These are phyloP conservation scores for Sorex fumeus DNA, from an alignment of 2,113 vertebrate genomes.

Conservation along the genomic window DNA sequence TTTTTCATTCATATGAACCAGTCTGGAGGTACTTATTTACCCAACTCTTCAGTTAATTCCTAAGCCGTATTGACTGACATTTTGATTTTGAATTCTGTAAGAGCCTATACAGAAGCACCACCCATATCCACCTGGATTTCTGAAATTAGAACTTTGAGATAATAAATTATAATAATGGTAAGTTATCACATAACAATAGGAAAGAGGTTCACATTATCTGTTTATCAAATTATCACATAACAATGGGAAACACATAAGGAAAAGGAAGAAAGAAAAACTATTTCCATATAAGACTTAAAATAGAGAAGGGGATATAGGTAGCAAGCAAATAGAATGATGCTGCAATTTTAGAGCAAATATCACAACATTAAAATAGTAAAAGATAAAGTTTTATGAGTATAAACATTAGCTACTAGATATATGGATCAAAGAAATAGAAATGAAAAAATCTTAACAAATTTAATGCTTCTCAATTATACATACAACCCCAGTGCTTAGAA, in stretches of 20 bases:
- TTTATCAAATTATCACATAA: background rate
- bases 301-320: background rate
- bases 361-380: background rate
- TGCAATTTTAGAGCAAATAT: background rate
- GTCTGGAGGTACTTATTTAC: background rate
- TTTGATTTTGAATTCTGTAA: conserved; percentile 7
- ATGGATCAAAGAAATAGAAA: background rate
- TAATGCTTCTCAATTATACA: background rate
- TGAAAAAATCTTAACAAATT: background rate
- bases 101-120: background rate
- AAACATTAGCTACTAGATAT: background rate
- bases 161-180: background rate
- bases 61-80: background rate
- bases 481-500: background rate
- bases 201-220: background rate
- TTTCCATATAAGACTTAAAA: background rate
- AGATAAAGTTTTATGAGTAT: conserved; percentile 1
- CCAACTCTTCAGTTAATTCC: background rate
- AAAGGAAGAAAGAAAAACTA: background rate
- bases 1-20: background rate
- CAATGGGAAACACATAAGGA: background rate
- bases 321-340: background rate
- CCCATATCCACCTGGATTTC: background rate
- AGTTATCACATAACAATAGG: background rate
- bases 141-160: background rate